Conservation (phyloP, 2,888 invertebrate genomes). For the Pachymerium ferrugineum region DNA sequence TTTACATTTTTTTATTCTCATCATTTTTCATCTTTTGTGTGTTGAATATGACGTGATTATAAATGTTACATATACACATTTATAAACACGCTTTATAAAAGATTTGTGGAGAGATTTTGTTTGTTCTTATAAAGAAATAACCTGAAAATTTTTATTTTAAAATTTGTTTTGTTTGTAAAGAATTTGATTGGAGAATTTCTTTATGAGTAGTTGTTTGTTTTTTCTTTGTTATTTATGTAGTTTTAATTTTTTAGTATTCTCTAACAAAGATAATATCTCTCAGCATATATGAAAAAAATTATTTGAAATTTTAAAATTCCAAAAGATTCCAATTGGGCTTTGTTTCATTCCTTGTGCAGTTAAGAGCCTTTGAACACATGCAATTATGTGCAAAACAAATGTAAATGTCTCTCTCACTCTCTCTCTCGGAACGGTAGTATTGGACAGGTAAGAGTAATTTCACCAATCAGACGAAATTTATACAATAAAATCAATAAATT, state of each 20-base stretch:
- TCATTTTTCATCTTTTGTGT: neutral
- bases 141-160: slow-evolving; percentile 40
- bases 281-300: slow-evolving; percentile 31
- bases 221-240: neutral
- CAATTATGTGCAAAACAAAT: slow-evolving; percentile 32
- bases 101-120: no score
- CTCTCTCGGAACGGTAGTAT: slow-evolving; percentile 28
- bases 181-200: no score
- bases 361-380: slow-evolving; percentile 36
- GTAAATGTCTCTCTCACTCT: slow-evolving; percentile 25
- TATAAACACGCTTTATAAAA: no score
- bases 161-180: slow-evolving; percentile 36
- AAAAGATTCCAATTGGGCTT: slow-evolving; percentile 33
- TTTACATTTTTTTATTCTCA: slow-evolving; percentile 28
- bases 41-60: neutral
- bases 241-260: slow-evolving; percentile 33
- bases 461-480: neutral
- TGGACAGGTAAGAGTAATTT: slow-evolving; percentile 29
- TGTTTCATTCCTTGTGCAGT: slow-evolving; percentile 36
- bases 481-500: no score
- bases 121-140: no score
- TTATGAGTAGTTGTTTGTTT: no score
- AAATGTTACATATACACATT: no score
- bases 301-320: slow-evolving; percentile 12
- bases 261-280: neutral